Base-by-base conservation (phyloP, 1,140 invertebrate genomes). In the Drosophila athabasca region DNA sequence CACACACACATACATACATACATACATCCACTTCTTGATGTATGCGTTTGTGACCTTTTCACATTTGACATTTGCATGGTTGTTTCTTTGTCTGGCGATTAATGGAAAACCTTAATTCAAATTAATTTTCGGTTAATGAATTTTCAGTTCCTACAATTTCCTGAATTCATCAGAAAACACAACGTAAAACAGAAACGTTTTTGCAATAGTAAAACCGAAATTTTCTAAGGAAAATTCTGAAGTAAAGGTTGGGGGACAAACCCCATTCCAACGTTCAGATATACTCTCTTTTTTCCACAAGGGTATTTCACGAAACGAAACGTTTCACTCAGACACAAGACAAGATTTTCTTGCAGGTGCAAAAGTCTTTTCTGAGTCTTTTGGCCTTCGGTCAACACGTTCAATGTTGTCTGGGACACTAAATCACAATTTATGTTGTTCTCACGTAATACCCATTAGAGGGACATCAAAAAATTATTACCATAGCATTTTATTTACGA, bases 361-460 rank as follows among this genome's bases (percentile, higher is more conserved):
- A 66, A 58, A 49, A 50, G 11, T 39, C 35, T 39, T 19, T 19
- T n/a, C n/a, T 5, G 35, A 50, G 45, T 26, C 13, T 2, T 17
- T 43, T 35, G 64, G 44, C 66, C 51, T 70, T 70, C 67, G 67
- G 64, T 69, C 52, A 70, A 70, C 67, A 70, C 67, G 67, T 70
- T 35, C 67, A 26, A 43, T 66, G 66, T 69, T 70, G 67, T 70
- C 67, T 70, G 67, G 52, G 19, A 45, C 59, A 62, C 62, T 79
- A 82, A 87, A 82, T 88, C 82, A 73, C 75, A 88, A 87, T 79
- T 76, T 65, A 48, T 72, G 66, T 65, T 81, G 57, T 79, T 68
- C 82, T 75, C 82, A 87, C 82, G 82, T 87, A 87, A 76, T 76
- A 76, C 75, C 75, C 82, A 87, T 87, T 87, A 87, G 75, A 70